phyloP scores from a whole-genome alignment of 1,140 invertebrate genomes.

The Notospermus geniculatus region DNA sequence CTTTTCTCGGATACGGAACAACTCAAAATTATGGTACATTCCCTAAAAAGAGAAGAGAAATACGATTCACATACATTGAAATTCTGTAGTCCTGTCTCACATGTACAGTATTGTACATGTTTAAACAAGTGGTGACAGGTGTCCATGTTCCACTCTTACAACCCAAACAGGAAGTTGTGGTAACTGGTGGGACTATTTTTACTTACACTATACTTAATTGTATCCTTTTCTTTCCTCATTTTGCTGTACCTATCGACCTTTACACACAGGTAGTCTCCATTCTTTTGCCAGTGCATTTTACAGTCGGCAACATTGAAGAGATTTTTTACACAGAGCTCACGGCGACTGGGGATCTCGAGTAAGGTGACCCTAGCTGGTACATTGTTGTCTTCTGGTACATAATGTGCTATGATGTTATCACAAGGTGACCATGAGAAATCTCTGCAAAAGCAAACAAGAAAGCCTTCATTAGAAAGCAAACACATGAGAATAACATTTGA shows the following conservation, averaged over 20 bases:
- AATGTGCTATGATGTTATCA: constrained; percentile 94
- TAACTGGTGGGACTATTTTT: no score
- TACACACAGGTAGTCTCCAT: constrained; percentile 94
- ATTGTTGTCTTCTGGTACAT: constrained; percentile 87
- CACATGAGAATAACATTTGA: no score
- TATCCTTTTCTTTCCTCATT: constrained; percentile 75
- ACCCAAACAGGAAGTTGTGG: no score
- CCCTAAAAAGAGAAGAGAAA: constrained; percentile 63
- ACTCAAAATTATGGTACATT: constrained; percentile 98
- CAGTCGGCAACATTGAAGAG: constrained; percentile 96
- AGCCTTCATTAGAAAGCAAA: neutral
- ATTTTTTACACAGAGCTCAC: constrained; percentile 93
- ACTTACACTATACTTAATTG: constrained; percentile 81
- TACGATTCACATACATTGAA: no score
- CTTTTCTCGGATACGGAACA: constrained; percentile 94
- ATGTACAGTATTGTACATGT: no score
- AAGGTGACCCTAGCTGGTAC: constrained; percentile 62
- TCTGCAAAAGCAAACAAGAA: constrained; percentile 47
- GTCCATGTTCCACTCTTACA: neutral
- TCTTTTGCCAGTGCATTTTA: constrained; percentile 99
- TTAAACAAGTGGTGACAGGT: no score
- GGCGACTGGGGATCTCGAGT: constrained; percentile 67
- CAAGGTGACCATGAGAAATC: constrained; percentile 98
- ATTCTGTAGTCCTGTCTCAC: no score
- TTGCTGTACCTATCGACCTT: constrained; percentile 98